Evolutionary conservation across 2,797 vertebrate species (phyloP), one percentile per base, ranked within the genome.

Genomic region (Myotis vivesi): DNA sequence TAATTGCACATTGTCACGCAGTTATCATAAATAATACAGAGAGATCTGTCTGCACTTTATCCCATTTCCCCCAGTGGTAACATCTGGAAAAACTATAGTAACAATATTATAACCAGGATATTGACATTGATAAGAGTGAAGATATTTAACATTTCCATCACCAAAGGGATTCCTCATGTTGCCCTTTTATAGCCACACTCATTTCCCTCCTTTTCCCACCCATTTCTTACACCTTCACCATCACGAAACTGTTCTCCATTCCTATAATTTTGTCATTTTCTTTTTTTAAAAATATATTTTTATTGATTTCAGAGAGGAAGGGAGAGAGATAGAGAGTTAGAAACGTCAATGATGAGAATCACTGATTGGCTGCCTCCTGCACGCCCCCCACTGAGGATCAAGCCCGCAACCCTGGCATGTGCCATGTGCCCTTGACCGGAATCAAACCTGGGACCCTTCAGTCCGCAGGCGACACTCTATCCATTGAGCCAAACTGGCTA

Each of bases 1-100:
- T 90, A n/a, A 91, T 88, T 59, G 9, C 88, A 44, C 33, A 53
- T 87, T 94, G 62, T 62, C 22, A 66, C 19, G 64, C 36, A 94
- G 23, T 88, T 86, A 10, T 64, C 51, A 83, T 73, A 94, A 62
- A 11, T 87, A 83, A 72, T 22, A 79, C 20, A 62, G 36, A 76
- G n/a, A 69, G 51, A 46, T 66, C 49, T 83, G 15, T 62, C 22
- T 89, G 0, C 5, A 76, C 33, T 90, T 68, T 71, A 59, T 23
- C 28, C n/a, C 16, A 6, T 85, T 90, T 79, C 36, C 23, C 28
- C 20, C 16, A 53, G 1, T 71, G 86, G 72, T 23, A 79, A 13
- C 19, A 64, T 55, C 44, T 91, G 69, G 55, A 25, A 91, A 86
- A 79, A 69, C 49, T 33, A 17, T 17, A 51, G 12, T 76, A 44